A percentile compares a stretch with the other conserved stretches of the same genome.
phyloP scores from a whole-genome alignment of 2,113 vertebrate species.

The Marmota monax region DNA sequence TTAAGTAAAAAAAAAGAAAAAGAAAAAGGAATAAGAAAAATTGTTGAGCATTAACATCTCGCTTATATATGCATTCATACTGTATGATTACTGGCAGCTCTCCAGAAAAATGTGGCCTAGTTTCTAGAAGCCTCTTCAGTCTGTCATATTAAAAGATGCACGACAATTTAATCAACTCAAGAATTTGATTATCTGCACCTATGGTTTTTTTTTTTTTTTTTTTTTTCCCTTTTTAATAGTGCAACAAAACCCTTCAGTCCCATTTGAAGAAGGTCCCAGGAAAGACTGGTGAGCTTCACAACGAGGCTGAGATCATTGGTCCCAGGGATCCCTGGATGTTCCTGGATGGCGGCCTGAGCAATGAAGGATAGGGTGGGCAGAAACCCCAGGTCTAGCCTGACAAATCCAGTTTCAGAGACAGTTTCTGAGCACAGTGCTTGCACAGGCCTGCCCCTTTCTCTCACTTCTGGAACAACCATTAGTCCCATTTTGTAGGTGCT shows the following conservation, averaged over 20 bases:
- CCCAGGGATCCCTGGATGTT: neutral
- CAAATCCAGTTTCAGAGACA: neutral
- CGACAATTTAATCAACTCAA: constrained; percentile 58
- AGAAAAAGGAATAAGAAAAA: constrained; percentile 32
- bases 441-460: neutral
- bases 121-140: constrained; percentile 69
- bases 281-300: neutral
- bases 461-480: neutral
- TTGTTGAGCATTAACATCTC: neutral
- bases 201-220: no score
- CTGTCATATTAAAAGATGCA: constrained; percentile 57
- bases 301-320: neutral
- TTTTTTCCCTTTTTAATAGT: neutral
- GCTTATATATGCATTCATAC: constrained; percentile 38
- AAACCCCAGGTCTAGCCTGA: neutral
- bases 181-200: constrained; percentile 59
- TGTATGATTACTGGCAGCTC: constrained; percentile 43
- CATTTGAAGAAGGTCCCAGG: neutral
- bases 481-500: constrained; percentile 24
- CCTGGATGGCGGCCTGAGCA: neutral
- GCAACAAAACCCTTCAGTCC: constrained; percentile 4
- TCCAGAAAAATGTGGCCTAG: constrained; percentile 63
- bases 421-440: neutral
- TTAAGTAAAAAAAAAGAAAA: constrained; percentile 13
- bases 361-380: neutral